Percentiles rank a stretch among this genome's conserved stretches.
Evolutionary conservation across 2,888 invertebrate species (phyloP).

Genomic region (Seladonia tumulorum): DNA sequence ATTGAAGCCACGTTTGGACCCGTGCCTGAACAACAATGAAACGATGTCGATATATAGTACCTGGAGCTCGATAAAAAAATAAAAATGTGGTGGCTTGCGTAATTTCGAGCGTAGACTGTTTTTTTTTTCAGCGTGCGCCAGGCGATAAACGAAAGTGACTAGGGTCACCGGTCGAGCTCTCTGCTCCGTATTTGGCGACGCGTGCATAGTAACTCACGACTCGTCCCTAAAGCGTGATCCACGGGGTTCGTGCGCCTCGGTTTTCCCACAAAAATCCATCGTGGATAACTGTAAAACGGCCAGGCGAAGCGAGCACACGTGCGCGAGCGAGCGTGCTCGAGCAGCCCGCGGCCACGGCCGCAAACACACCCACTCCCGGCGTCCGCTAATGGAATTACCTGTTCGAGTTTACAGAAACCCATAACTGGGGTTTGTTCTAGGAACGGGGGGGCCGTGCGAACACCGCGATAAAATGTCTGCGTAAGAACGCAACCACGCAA

Average conservation of each 20-base stretch:
- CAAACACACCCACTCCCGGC: slow-evolving; percentile 72
- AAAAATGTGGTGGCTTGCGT: background rate
- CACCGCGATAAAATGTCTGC: slow-evolving; percentile 38
- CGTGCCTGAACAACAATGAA: background rate
- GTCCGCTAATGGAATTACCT: slow-evolving; percentile 74
- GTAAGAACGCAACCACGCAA: slow-evolving; percentile 33
- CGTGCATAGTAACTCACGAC: slow-evolving; percentile 28
- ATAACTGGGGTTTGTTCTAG: slow-evolving; percentile 73
- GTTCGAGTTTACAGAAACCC: slow-evolving; percentile 76
- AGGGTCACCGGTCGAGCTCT: slow-evolving; percentile 12
- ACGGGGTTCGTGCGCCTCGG: slow-evolving; percentile 54
- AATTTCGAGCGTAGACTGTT: background rate
- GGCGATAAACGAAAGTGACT: slow-evolving; percentile 53
- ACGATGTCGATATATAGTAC: background rate
- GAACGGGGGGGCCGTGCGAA: slow-evolving; percentile 71
- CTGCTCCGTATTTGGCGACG: slow-evolving; percentile 42
- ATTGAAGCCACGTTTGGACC: background rate
- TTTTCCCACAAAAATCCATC: slow-evolving; percentile 67
- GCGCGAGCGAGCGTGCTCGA: slow-evolving; percentile 34
- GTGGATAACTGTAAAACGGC: slow-evolving; percentile 69
- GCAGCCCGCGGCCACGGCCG: slow-evolving; percentile 48
- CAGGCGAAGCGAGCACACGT: slow-evolving; percentile 52
- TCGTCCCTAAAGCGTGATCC: slow-evolving; percentile 54
- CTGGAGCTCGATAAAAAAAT: background rate
- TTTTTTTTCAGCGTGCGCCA: background rate